Evolutionary conservation across 2,888 invertebrate genomes (phyloP), one percentile per base, ranked within the genome.

Genomic region (Epinotia brunnichana): DNA sequence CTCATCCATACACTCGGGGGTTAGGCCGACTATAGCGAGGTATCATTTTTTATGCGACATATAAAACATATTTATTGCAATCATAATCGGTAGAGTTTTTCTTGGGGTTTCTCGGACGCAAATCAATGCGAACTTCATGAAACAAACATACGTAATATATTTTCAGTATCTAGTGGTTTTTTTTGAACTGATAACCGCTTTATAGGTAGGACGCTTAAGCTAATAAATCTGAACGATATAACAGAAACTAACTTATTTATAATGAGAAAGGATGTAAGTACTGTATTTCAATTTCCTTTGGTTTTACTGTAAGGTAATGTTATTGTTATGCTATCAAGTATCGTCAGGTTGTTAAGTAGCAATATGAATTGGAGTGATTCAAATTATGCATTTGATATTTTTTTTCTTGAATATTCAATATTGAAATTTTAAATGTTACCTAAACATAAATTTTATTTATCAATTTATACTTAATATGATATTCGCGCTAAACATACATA

Each of bases 31-130:
- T 88, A 89, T 86, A 84, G 85, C 83, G 88, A 85, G 89, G 87
- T 90, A 92, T 92, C 87, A 90, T 90, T 92, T 92, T 92, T 92
- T 93, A 92, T 92, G 90, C 85, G 88, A 90, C 92, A 90, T 92
- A 93, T 93, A 93, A 93, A 93, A 92, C 93, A 92, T 93, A 93
- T 92, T 93, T 93, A 93, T 92, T 88, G 88, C 91, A 89, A 90
- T 91, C 89, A 90, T 92, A 91, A 92, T 90, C 90, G 92, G 85
- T 85, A 82, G 89, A 91, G 89, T 90, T 91, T 87, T 88, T 86
- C 87, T 85, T 88, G 83, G 84, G 84, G 84, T 86, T 85, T 90
- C 88, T 90, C 90, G 85, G 82, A 86, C 85, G 89, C 89, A 90
- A 90, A 90, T 88, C 89, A 85, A 86, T 83, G 83, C 39, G 86